A percentile compares a stretch with the other conserved stretches of the same genome.
Evolutionary conservation across 2,888 invertebrate genomes (phyloP).

Genomic region (Chymomyza amoena): DNA sequence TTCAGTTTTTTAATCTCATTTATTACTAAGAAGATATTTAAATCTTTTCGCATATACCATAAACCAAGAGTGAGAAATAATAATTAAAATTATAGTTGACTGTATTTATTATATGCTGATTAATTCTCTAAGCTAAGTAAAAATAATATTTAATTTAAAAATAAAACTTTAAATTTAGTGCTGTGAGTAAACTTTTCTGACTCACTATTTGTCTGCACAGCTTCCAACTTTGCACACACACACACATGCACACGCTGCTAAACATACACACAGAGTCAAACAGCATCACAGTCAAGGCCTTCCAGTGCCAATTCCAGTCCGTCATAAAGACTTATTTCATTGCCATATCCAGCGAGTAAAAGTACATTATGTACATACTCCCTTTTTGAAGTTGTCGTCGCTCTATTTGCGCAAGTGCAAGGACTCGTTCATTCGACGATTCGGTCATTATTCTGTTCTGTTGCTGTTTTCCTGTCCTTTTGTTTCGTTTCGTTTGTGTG

Average conservation of each 20-base stretch:
- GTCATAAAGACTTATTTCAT: constrained; percentile 64
- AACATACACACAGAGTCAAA: neutral
- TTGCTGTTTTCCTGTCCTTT: neutral
- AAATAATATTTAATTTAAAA: no score
- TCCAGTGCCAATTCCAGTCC: constrained; percentile 64
- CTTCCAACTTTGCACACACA: neutral
- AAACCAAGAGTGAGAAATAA: no score
- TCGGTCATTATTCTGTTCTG: neutral
- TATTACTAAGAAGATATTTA: no score
- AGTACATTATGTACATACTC: constrained; percentile 36
- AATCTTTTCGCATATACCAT: no score
- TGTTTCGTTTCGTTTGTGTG: neutral
- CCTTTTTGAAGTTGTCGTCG: constrained; percentile 67
- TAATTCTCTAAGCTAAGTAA: no score
- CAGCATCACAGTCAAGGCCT: constrained; percentile 45
- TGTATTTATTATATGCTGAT: no score
- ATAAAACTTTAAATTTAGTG: no score
- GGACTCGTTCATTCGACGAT: constrained; percentile 37
- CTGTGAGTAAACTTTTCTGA: no score
- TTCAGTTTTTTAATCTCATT: no score
- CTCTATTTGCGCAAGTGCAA: constrained; percentile 71
- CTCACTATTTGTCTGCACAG: neutral
- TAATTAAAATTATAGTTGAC: no score
- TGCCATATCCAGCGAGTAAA: constrained; percentile 49
- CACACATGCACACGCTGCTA: neutral